phyloP scores from a whole-genome alignment of 2,113 vertebrate genomes.

The Dolichotis patagonum region DNA sequence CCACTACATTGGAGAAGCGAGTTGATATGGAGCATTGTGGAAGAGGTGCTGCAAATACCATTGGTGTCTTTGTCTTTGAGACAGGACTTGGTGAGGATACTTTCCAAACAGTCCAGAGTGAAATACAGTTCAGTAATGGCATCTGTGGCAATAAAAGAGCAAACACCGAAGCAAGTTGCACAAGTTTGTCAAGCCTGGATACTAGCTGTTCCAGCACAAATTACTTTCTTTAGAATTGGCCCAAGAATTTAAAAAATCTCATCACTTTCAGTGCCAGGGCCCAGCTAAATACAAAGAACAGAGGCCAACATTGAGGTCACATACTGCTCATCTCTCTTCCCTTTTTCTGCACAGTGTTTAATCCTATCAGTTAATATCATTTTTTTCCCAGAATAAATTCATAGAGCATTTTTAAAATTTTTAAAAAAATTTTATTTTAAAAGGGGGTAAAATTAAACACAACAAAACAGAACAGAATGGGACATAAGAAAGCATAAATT shows the following conservation, averaged over 20 bases:
- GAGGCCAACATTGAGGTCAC: conserved; percentile 94
- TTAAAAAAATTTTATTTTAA: too few species aligned
- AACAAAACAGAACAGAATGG: too few species aligned
- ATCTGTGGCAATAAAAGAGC: conserved; percentile 96
- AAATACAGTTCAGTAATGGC: conserved; percentile 95
- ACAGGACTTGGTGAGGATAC: conserved; percentile 92
- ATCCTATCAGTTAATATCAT: too few species aligned
- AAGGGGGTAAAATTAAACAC: too few species aligned
- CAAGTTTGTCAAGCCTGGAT: conserved; percentile 94
- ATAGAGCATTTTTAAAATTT: too few species aligned
- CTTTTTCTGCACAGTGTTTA: conserved; percentile 78
- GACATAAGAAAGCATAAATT: too few species aligned
- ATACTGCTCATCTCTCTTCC: conserved; percentile 95
- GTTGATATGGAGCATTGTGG: conserved; percentile 91
- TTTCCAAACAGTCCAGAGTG: conserved; percentile 96
- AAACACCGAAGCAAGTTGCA: conserved; percentile 95
- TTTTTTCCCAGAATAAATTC: too few species aligned
- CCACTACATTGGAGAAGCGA: conserved; percentile 94
- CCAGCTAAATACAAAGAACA: conserved; percentile 96
- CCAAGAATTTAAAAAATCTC: conserved; percentile 96
- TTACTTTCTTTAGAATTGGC: conserved; percentile 94
- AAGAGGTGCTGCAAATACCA: conserved; percentile 86
- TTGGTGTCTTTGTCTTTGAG: conserved; percentile 88
- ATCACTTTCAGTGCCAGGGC: conserved; percentile 97
- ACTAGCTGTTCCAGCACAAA: conserved; percentile 93